Evolutionary conservation across 2,888 invertebrate genomes (phyloP).

Genomic region (Clivina fossor): DNA sequence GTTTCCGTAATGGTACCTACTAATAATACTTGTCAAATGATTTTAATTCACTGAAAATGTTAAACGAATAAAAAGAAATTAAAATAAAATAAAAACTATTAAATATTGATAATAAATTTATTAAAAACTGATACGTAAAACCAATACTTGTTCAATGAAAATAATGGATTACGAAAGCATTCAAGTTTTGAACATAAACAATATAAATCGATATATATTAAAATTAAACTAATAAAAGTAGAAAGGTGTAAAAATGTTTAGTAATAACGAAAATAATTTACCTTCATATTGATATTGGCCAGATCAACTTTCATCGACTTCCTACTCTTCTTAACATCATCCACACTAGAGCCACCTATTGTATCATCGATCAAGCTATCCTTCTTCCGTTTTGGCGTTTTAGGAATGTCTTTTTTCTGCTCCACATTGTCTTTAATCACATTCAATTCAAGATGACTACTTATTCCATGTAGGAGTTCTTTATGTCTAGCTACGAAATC

Average conservation of each 20-base stretch:
- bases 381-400: conserved; percentile 44
- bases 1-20: too few relatives aligned
- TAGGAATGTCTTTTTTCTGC: conserved; percentile 44
- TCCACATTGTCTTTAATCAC: conserved; percentile 37
- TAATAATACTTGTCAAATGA: too few relatives aligned
- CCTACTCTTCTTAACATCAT: conserved; percentile 39
- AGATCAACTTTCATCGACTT: conserved; percentile 38
- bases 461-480: conserved; percentile 61
- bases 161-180: too few relatives aligned
- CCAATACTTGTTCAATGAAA: too few relatives aligned
- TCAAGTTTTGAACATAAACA: background rate
- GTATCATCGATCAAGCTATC: conserved; percentile 42
- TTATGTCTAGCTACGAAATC: conserved; percentile 65
- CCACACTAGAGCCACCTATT: conserved; percentile 41
- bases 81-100: too few relatives aligned
- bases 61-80: too few relatives aligned
- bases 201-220: background rate
- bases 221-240: too few relatives aligned
- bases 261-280: too few relatives aligned
- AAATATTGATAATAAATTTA: too few relatives aligned
- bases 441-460: conserved; percentile 48
- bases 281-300: conserved; percentile 39
- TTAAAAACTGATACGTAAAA: too few relatives aligned
- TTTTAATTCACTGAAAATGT: too few relatives aligned
- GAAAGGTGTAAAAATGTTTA: too few relatives aligned